phyloP scores from a whole-genome alignment of 2,113 vertebrate genomes.

The Erythrocebus patas region DNA sequence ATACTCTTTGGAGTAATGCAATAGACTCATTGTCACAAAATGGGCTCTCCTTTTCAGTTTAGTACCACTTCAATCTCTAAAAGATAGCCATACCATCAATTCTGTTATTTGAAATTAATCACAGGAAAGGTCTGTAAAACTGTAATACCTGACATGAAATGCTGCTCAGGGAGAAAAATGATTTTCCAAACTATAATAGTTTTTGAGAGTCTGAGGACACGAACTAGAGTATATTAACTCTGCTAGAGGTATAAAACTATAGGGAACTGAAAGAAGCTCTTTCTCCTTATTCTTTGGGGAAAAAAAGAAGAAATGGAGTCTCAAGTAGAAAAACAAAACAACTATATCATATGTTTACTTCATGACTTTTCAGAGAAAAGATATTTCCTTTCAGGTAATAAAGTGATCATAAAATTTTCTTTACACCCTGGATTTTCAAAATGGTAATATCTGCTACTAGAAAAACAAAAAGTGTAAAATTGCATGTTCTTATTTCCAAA shows the following conservation, averaged over 20 bases:
- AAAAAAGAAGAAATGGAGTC: background rate
- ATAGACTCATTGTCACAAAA: background rate
- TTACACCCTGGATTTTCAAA: background rate
- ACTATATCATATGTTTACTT: background rate
- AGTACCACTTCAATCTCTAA: background rate
- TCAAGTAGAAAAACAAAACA: background rate
- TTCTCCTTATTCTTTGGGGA: background rate
- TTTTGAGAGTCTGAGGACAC: background rate
- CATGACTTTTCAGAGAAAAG: background rate
- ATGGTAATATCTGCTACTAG: background rate
- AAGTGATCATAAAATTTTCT: background rate
- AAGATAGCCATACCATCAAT: background rate
- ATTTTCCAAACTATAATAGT: background rate
- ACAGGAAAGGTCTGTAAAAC: background rate
- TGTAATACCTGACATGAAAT: background rate
- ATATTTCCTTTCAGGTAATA: background rate
- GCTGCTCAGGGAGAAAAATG: background rate
- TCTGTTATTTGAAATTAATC: slow-evolving; percentile 5
- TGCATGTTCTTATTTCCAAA: background rate
- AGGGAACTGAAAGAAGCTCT: background rate
- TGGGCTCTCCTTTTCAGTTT: background rate
- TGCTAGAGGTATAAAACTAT: background rate
- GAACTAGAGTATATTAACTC: background rate
- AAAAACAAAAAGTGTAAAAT: background rate
- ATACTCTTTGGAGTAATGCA: background rate